phyloP scores from a whole-genome alignment of 2,888 invertebrate genomes.

The Carpatolechia fugitivella region DNA sequence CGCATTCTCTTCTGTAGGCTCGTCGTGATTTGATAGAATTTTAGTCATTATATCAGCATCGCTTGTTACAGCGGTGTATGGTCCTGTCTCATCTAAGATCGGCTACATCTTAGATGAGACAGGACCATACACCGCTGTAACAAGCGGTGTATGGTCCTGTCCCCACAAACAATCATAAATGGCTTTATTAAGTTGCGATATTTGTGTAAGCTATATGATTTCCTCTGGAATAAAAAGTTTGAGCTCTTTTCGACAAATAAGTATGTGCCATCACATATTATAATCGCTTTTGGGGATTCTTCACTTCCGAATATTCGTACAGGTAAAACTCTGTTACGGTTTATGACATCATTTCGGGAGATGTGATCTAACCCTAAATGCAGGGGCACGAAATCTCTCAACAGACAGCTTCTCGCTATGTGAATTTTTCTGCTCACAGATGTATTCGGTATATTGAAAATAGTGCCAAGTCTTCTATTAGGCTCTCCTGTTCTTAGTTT shows the following conservation, averaged over 20 bases:
- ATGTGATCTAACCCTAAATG: slow-evolving; percentile 7
- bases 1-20: background rate
- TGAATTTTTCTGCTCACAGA: slow-evolving; percentile 3
- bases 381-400: slow-evolving; percentile 8
- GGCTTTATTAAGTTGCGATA: slow-evolving; percentile 24
- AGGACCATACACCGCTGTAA: slow-evolving; percentile 24
- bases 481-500: slow-evolving; percentile 14
- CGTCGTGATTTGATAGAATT: background rate
- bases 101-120: too few relatives aligned
- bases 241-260: slow-evolving; percentile 14
- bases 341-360: background rate
- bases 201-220: slow-evolving; percentile 14
- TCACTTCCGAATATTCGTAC: slow-evolving; percentile 13
- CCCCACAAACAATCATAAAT: slow-evolving; percentile 23
- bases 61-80: slow-evolving; percentile 22
- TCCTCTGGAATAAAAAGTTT: slow-evolving; percentile 13
- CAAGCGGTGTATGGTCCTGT: slow-evolving; percentile 21
- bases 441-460: slow-evolving; percentile 4
- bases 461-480: background rate
- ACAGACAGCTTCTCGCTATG: slow-evolving; percentile 11
- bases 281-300: slow-evolving; percentile 6
- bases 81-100: too few relatives aligned
- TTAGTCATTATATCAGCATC: slow-evolving; percentile 20
- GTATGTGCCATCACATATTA: slow-evolving; percentile 19
- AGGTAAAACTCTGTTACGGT: slow-evolving; percentile 12